Evolutionary conservation across 2,888 invertebrate species (phyloP).

Genomic region (Xestia c-nigrum): DNA sequence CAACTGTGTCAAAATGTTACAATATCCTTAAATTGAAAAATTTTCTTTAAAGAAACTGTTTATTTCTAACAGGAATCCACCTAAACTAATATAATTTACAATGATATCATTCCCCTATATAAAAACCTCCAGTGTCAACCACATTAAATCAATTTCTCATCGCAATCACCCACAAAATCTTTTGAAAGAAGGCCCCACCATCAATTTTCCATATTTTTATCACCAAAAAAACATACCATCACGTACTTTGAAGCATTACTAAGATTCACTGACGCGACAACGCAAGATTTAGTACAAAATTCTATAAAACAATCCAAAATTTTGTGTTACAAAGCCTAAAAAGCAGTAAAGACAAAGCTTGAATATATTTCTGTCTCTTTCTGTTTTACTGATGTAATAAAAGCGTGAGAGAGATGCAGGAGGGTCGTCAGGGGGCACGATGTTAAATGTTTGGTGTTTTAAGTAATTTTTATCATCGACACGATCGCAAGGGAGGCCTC

Average conservation of each 20-base stretch:
- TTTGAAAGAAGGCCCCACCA: slow-evolving; percentile 68
- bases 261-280: slow-evolving; percentile 82
- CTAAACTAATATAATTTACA: slow-evolving; percentile 49
- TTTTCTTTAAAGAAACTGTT: neutral
- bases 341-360: slow-evolving; percentile 66
- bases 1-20: neutral
- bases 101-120: slow-evolving; percentile 31
- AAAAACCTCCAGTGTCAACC: slow-evolving; percentile 44
- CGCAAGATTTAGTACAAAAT: slow-evolving; percentile 79
- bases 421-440: slow-evolving; percentile 80
- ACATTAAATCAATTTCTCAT: slow-evolving; percentile 75
- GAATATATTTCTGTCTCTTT: slow-evolving; percentile 68
- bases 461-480: slow-evolving; percentile 90
- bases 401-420: slow-evolving; percentile 75
- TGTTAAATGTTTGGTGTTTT: slow-evolving; percentile 90
- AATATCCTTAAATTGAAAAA: neutral
- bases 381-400: slow-evolving; percentile 35
- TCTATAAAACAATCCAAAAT: slow-evolving; percentile 70
- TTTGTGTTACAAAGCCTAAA: slow-evolving; percentile 72
- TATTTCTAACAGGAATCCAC: slow-evolving; percentile 13
- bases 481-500: slow-evolving; percentile 87
- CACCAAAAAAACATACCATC: slow-evolving; percentile 79
- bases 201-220: slow-evolving; percentile 85
- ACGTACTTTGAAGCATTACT: slow-evolving; percentile 81
- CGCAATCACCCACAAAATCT: slow-evolving; percentile 73